Conservation (phyloP, 2,113 vertebrate species). For the Melanocharis versteri region DNA sequence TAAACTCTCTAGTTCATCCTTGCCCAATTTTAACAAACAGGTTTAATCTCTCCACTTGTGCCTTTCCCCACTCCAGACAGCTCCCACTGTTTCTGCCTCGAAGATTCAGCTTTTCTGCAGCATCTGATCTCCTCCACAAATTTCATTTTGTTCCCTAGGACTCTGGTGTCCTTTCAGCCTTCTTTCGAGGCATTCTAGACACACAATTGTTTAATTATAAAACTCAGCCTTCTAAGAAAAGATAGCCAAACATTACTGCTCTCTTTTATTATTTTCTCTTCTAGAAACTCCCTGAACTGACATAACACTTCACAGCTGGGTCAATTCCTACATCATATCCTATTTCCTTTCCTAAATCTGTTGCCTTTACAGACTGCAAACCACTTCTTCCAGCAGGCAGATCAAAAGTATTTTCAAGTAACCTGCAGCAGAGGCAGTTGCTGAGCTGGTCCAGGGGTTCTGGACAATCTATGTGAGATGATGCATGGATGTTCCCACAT, state of each 20-base stretch:
- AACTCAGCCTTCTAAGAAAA: not conserved
- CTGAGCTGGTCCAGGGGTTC: not conserved
- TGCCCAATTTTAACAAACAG: not conserved
- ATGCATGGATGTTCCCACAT: not conserved
- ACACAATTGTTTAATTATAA: not conserved
- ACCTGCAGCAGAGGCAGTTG: not conserved
- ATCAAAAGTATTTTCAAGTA: not conserved
- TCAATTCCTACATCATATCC: not conserved
- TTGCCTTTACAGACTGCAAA: not conserved
- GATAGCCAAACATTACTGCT: not conserved
- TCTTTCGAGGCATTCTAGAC: not conserved
- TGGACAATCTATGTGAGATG: not conserved
- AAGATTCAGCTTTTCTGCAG: not conserved
- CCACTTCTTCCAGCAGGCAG: not conserved
- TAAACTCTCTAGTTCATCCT: not conserved
- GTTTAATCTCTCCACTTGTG: not conserved
- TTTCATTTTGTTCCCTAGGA: not conserved
- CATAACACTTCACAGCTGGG: not conserved
- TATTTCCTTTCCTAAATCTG: not conserved
- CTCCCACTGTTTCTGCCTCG: not conserved
- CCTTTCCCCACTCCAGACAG: not conserved
- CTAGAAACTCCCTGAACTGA: not conserved
- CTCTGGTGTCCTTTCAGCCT: not conserved
- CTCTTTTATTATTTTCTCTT: too few relatives aligned
- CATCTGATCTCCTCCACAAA: not conserved